phyloP scores from a whole-genome alignment of 2,113 vertebrate genomes.

The Myotis brandtii region DNA sequence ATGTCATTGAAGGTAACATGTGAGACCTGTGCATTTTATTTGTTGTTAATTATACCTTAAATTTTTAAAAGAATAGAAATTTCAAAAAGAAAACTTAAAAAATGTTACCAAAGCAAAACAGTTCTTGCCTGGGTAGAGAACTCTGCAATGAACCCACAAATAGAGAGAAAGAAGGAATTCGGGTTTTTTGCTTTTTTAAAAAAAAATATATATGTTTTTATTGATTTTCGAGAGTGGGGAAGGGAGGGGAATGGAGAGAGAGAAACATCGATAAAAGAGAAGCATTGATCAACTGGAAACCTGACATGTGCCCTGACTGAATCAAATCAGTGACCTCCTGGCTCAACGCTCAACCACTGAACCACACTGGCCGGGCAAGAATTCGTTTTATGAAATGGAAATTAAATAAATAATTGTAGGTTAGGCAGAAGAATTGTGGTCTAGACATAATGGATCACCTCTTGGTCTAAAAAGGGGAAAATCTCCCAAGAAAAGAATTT shows the following conservation, averaged over 20 bases:
- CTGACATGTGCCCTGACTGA: too few species aligned
- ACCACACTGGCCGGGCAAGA: too few species aligned
- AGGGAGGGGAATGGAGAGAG: too few species aligned
- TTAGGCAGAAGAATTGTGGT: background rate
- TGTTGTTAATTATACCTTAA: background rate
- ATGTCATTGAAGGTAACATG: background rate
- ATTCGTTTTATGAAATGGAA: background rate
- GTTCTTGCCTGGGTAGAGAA: background rate
- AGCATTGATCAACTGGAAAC: too few species aligned
- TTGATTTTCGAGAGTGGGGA: too few species aligned
- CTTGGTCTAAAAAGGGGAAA: conserved; percentile 23
- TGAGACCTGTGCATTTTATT: background rate
- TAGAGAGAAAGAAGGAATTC: background rate
- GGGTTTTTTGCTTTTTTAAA: too few species aligned
- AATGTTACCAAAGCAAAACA: background rate
- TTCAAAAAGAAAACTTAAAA: background rate
- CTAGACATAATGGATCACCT: background rate
- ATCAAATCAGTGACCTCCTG: too few species aligned
- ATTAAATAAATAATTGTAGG: background rate
- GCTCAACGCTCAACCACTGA: too few species aligned
- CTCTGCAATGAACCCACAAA: background rate
- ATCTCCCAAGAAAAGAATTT: conserved; percentile 61
- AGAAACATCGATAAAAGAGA: too few species aligned
- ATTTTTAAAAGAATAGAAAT: background rate
- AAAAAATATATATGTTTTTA: too few species aligned